Conservation (phyloP, 2,113 vertebrate species). For the Lutjanus erythropterus region DNA sequence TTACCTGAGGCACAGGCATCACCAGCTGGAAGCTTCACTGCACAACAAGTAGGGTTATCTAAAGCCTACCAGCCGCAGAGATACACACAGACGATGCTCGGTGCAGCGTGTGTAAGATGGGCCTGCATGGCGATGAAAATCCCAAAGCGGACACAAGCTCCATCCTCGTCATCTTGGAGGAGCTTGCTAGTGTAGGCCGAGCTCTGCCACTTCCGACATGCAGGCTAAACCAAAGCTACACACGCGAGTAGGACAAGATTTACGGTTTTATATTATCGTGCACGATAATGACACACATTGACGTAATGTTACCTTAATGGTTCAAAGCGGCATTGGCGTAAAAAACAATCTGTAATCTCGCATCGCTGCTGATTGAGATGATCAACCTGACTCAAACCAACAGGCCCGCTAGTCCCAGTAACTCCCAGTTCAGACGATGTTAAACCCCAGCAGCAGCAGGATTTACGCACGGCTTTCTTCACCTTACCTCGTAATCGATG, state of each 20-base stretch:
- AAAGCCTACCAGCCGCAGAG: background rate
- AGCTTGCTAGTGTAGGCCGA: constrained; percentile 66
- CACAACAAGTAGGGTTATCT: constrained; percentile 11
- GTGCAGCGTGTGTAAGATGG: constrained; percentile 15
- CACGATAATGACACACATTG: background rate
- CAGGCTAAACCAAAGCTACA: constrained; percentile 14
- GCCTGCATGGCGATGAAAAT: constrained; percentile 15
- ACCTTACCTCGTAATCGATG: constrained; percentile 75
- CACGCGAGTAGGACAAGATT: background rate
- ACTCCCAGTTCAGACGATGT: constrained; percentile 28
- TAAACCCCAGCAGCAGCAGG: background rate
- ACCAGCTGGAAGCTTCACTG: constrained; percentile 20
- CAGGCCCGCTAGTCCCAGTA: constrained; percentile 64
- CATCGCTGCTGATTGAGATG: constrained; percentile 11
- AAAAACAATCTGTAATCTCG: constrained; percentile 8
- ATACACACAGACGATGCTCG: background rate
- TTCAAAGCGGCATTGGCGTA: background rate
- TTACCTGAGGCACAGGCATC: background rate
- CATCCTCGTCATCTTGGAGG: constrained; percentile 61
- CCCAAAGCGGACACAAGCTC: constrained; percentile 23
- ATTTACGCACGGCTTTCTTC: background rate
- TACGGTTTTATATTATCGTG: accelerated
- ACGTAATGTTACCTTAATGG: background rate
- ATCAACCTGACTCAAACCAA: constrained; percentile 36
- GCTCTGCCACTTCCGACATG: constrained; percentile 61